These are phyloP conservation scores for Orchestia grillus DNA, from an alignment of 1,140 invertebrate species.

Conservation along the genomic window DNA sequence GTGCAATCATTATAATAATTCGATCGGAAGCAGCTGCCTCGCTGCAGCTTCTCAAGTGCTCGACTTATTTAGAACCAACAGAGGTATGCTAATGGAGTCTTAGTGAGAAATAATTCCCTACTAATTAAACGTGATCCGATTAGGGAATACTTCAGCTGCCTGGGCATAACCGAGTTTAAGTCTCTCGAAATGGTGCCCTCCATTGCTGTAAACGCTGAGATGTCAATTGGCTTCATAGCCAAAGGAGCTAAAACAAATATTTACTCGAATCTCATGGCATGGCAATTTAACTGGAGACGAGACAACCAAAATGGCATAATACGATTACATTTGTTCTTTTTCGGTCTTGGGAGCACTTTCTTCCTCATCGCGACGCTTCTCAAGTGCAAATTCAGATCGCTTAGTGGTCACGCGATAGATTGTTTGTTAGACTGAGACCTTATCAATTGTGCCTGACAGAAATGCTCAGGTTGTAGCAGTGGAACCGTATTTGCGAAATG, in stretches of 20 bases:
- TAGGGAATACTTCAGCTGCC: background rate
- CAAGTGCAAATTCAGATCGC: background rate
- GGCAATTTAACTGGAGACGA: background rate
- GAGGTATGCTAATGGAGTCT: background rate
- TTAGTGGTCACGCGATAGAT: background rate
- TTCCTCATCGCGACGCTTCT: background rate
- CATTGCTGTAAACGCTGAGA: background rate
- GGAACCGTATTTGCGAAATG: background rate
- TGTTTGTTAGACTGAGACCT: background rate
- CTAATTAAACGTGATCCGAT: slow-evolving; percentile 1
- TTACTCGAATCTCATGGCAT: background rate
- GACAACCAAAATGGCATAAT: background rate
- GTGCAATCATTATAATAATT: background rate
- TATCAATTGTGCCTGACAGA: background rate
- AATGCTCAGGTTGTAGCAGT: background rate
- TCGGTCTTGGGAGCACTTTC: background rate
- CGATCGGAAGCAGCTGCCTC: background rate
- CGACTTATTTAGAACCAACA: background rate
- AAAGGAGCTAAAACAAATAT: background rate
- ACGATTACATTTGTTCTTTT: background rate
- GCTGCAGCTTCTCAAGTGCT: background rate
- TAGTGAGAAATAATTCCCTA: background rate
- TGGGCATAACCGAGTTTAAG: background rate
- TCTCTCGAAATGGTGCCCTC: background rate
- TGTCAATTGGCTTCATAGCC: background rate